These are phyloP conservation scores for Epizoanthus ramosus DNA, from an alignment of 92 coral and sea anemone species.

Conservation along the genomic window DNA sequence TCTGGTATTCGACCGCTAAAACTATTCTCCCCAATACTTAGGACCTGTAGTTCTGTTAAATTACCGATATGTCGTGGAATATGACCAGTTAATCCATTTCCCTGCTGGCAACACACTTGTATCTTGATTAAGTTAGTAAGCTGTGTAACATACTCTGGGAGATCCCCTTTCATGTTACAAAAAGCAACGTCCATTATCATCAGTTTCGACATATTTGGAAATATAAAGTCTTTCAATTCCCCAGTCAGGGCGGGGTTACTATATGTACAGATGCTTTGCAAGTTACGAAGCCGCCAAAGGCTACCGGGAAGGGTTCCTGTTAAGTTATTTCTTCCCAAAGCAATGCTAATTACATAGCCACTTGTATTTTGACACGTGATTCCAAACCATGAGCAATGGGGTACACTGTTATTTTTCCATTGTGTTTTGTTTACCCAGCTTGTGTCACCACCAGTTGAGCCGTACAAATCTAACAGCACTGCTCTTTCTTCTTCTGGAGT, in stretches of 20 bases:
- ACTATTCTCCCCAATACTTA: slow-evolving; percentile 42
- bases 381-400: slow-evolving; percentile 84
- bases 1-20: slow-evolving; percentile 15
- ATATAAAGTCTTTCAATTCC: slow-evolving; percentile 53
- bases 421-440: slow-evolving; percentile 56
- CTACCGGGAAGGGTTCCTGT: slow-evolving; percentile 57
- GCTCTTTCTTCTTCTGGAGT: slow-evolving; percentile 61
- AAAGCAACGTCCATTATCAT: slow-evolving; percentile 56
- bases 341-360: slow-evolving; percentile 66
- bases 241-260: slow-evolving; percentile 53
- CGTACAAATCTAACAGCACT: slow-evolving; percentile 68
- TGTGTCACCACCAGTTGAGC: slow-evolving; percentile 60
- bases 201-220: slow-evolving; percentile 73
- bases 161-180: slow-evolving; percentile 53
- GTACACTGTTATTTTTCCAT: slow-evolving; percentile 50
- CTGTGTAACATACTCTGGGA: slow-evolving; percentile 20
- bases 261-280: slow-evolving; percentile 64
- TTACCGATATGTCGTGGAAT: slow-evolving; percentile 19
- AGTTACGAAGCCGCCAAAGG: slow-evolving; percentile 82
- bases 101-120: slow-evolving; percentile 72
- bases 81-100: slow-evolving; percentile 11
- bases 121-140: slow-evolving; percentile 51
- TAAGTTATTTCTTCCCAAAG: slow-evolving; percentile 55
- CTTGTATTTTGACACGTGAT: slow-evolving; percentile 60
- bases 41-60: slow-evolving; percentile 13